Conservation (phyloP, 1,140 invertebrate genomes). For the Helicoverpa zea region DNA sequence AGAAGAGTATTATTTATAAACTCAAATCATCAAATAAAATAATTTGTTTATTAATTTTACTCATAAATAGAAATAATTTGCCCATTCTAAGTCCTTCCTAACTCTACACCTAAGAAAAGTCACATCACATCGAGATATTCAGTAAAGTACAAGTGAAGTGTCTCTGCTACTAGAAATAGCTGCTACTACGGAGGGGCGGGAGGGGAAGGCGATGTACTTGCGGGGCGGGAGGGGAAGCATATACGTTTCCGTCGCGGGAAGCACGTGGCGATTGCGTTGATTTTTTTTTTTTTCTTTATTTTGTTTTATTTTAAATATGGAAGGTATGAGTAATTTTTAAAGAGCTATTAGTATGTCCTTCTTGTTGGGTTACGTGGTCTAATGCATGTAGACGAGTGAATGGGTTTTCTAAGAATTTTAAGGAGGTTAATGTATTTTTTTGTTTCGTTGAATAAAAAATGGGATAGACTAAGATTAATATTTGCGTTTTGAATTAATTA, state of each 20-base stretch:
- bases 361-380: background rate
- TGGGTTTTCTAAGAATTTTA: background rate
- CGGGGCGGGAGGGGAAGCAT: constrained; percentile 49
- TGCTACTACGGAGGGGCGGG: constrained; percentile 47
- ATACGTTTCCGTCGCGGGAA: constrained; percentile 72
- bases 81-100: constrained; percentile 49
- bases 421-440: background rate
- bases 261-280: constrained; percentile 69
- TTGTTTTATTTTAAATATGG: constrained; percentile 1
- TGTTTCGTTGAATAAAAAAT: too few species aligned
- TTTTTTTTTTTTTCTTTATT: constrained; percentile 59
- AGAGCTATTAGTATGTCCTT: background rate
- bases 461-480: too few species aligned
- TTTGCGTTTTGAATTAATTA: too few species aligned
- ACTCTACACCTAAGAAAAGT: constrained; percentile 61
- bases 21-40: too few species aligned
- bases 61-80: background rate
- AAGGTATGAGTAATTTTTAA: constrained; percentile 1
- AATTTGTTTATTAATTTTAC: too few species aligned
- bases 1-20: too few species aligned
- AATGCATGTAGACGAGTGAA: background rate
- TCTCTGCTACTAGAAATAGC: constrained; percentile 81
- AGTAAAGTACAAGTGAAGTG: constrained; percentile 77
- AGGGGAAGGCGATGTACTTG: constrained; percentile 50
- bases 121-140: constrained; percentile 60